These are phyloP conservation scores for Pempheris klunzingeri DNA, from an alignment of 2,797 vertebrate genomes.

Conservation along the genomic window DNA sequence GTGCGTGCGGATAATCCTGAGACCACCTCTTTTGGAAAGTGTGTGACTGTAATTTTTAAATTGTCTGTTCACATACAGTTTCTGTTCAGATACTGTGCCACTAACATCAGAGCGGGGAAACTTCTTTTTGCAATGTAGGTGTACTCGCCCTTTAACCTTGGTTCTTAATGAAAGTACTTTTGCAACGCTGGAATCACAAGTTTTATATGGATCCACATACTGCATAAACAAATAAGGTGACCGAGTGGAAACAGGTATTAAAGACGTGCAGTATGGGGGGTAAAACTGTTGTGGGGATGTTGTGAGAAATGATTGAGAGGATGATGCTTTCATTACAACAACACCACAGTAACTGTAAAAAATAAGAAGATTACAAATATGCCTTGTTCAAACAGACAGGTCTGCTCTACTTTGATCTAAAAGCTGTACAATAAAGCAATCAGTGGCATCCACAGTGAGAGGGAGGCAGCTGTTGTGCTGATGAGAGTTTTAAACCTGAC, in stretches of 20 bases:
- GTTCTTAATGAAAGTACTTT: not conserved
- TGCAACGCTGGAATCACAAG: not conserved
- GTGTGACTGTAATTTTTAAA: not conserved
- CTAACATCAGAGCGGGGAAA: not conserved
- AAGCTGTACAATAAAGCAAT: constrained; percentile 53
- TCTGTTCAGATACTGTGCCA: not conserved
- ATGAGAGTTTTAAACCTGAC: constrained; percentile 16
- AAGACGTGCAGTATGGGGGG: constrained; percentile 15
- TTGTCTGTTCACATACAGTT: not conserved
- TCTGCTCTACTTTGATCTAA: constrained; percentile 51
- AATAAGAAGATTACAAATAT: constrained; percentile 24
- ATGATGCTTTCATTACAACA: constrained; percentile 38
- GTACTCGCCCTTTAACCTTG: not conserved
- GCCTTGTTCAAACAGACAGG: constrained; percentile 19
- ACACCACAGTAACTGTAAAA: constrained; percentile 24
- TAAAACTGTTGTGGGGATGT: not conserved
- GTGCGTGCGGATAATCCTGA: not conserved
- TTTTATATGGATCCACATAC: constrained; percentile 12
- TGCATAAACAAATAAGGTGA: constrained; percentile 14
- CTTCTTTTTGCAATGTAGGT: not conserved
- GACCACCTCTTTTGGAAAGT: not conserved
- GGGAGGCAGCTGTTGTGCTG: constrained; percentile 4
- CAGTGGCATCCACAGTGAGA: not conserved
- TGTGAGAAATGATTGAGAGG: constrained; percentile 17
- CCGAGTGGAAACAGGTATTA: constrained; percentile 24